Evolutionary conservation across 2,797 vertebrate genomes (phyloP).

Genomic region (Epinephelus malabaricus): DNA sequence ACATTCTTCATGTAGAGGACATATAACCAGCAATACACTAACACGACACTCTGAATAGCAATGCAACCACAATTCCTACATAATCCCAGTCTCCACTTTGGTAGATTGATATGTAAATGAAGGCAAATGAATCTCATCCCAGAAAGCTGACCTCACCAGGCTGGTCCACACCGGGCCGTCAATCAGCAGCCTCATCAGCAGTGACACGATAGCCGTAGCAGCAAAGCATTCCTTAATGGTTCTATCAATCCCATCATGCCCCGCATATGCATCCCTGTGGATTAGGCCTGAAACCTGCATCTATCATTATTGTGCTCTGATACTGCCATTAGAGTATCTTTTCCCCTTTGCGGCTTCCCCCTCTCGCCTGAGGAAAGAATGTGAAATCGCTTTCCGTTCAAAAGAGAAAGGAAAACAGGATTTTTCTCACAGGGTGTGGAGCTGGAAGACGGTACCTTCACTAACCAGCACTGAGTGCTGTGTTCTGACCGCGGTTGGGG

Average conservation of each 20-base stretch:
- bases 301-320: slow-evolving; percentile 72
- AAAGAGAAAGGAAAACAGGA: slow-evolving; percentile 46
- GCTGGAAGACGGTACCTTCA: slow-evolving; percentile 47
- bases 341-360: slow-evolving; percentile 50
- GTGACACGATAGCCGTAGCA: slow-evolving; percentile 22
- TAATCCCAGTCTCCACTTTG: slow-evolving; percentile 54
- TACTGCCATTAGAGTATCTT: slow-evolving; percentile 67
- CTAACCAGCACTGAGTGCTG: slow-evolving; percentile 18
- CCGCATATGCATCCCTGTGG: slow-evolving; percentile 48
- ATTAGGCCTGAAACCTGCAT: slow-evolving; percentile 69
- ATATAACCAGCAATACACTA: slow-evolving; percentile 48
- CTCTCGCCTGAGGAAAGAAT: slow-evolving; percentile 68
- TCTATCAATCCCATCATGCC: slow-evolving; percentile 58
- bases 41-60: slow-evolving; percentile 53
- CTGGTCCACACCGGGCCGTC: slow-evolving; percentile 49
- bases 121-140: slow-evolving; percentile 70
- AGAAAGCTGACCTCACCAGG: slow-evolving; percentile 63
- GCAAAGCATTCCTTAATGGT: slow-evolving; percentile 48
- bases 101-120: slow-evolving; percentile 78
- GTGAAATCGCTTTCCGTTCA: slow-evolving; percentile 62
- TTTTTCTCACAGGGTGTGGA: slow-evolving; percentile 66
- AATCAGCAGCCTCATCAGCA: slow-evolving; percentile 72
- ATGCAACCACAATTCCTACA: slow-evolving; percentile 68
- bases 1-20: slow-evolving; percentile 57
- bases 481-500: slow-evolving; percentile 26